A percentile compares a stretch with the other conserved stretches of the same genome.
Conservation (phyloP, 2,888 invertebrate genomes). For the Perizoma affinitatum region DNA sequence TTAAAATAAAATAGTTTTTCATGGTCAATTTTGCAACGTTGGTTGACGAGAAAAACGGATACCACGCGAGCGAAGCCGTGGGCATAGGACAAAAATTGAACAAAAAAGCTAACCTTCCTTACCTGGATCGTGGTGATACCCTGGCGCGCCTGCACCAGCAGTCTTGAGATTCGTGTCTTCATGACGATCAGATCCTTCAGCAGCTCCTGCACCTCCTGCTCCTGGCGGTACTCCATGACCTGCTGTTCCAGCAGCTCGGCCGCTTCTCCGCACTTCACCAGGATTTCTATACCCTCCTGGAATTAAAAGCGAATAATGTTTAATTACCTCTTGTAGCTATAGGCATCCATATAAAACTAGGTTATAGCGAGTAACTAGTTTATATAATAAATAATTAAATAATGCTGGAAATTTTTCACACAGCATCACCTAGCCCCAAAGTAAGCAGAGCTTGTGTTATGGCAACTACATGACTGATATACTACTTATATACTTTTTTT, state of each 20-base stretch:
- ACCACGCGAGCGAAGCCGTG: too few species aligned
- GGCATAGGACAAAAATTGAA: conserved; percentile 19
- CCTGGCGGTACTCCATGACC: conserved; percentile 86
- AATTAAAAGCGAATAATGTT: conserved; percentile 41
- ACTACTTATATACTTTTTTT: too few species aligned
- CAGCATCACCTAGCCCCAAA: too few species aligned
- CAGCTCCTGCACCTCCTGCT: conserved; percentile 85
- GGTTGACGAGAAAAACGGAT: too few species aligned
- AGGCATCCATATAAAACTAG: too few species aligned
- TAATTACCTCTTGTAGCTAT: background rate
- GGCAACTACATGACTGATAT: too few species aligned
- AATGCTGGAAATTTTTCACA: too few species aligned
- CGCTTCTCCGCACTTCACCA: conserved; percentile 88
- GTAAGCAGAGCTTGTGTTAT: too few species aligned
- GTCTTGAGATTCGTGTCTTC: conserved; percentile 86
- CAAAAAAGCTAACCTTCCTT: conserved; percentile 67
- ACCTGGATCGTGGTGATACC: conserved; percentile 84
- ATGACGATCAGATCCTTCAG: conserved; percentile 83
- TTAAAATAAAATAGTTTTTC: too few species aligned
- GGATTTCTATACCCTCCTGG: conserved; percentile 88
- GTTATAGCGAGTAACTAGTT: too few species aligned
- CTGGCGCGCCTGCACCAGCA: conserved; percentile 88
- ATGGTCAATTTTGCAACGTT: too few species aligned
- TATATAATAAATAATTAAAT: too few species aligned
- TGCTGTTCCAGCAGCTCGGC: conserved; percentile 86